Base-by-base conservation (phyloP, 2,888 invertebrate species). In the Pheosia gnoma region DNA sequence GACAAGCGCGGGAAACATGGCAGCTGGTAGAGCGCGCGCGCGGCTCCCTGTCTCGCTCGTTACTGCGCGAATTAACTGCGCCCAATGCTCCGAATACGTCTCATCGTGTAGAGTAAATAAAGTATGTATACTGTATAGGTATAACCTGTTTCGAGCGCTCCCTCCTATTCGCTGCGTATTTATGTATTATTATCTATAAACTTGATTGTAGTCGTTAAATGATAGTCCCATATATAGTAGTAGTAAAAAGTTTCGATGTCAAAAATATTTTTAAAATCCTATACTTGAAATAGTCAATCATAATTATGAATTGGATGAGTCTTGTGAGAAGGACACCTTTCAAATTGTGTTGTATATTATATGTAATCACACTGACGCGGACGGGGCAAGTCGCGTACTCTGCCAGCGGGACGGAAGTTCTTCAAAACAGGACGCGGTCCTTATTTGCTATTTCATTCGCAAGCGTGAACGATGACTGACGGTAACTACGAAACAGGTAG, bases 1-100 rank as follows among this genome's bases (percentile, higher is more conserved):
- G 6, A 72, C 13, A 7, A 51, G 51, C 25, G n/a, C 25, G 51
- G 25, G 5, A 6, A 51, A 51, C 51, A 51, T 51, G 47, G 47
- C 47, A n/a, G n/a, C 47, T n/a, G 47, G 3, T 4, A 8, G 51
- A 13, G 13, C 51, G 51, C 13, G 25, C 13, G 51, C 51, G 25
- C 51, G 13, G 25, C 8, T 6, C 25, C 25, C 25, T 0, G n/a
- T 4, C 13, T 49, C n/a, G 13, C 49, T 13, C 51, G 51, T 3
- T 8, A 51, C 51, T 51, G 13, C 4, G 47, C n/a, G 47, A 2
- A 10, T 3, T 39, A 5, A 47, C 47, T n/a, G n/a, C 5, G n/a
- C n/a, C n/a, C 11, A 47, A n/a, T 47, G 47, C 11, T 1, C n/a
- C n/a, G 47, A 11, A 5, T 8, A 2, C 47, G 47, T n/a, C 9